These are phyloP conservation scores for Orientallactaga sibirica DNA, from an alignment of 2,797 vertebrate species.

Conservation along the genomic window DNA sequence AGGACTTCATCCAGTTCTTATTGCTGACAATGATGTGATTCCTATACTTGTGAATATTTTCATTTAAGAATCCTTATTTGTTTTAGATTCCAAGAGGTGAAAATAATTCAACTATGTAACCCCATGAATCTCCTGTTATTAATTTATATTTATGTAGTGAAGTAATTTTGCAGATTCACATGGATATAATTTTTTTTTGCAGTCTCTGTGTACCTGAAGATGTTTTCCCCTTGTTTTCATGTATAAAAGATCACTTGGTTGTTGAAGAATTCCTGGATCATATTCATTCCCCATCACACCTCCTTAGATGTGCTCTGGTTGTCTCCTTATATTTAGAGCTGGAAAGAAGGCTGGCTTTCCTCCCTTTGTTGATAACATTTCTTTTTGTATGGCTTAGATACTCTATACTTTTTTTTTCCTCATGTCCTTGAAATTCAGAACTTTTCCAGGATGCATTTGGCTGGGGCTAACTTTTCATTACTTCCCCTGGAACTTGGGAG, in stretches of 20 bases:
- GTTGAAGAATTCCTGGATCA: not conserved
- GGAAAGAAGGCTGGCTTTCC: not conserved
- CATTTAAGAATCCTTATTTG: not conserved
- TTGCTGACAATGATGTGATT: not conserved
- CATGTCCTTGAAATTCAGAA: conserved; percentile 5
- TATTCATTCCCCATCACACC: not conserved
- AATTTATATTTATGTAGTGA: not conserved
- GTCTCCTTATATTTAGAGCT: not conserved
- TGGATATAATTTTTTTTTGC: not conserved
- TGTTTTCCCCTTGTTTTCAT: conserved; percentile 8
- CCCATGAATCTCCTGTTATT: not conserved
- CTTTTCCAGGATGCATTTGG: not conserved
- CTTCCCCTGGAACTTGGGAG: not conserved
- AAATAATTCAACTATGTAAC: not conserved
- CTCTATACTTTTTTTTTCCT: not conserved
- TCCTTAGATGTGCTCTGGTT: not conserved
- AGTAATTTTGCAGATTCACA: not conserved
- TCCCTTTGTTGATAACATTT: not conserved
- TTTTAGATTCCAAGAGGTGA: not conserved
- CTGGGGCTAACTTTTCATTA: not conserved
- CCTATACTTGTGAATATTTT: not conserved
- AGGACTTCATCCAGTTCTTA: not conserved
- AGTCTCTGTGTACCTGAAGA: not conserved
- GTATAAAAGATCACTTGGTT: conserved; percentile 48
- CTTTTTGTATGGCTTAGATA: not conserved